These are phyloP conservation scores for Zygaena filipendulae DNA, from an alignment of 2,888 invertebrate genomes.

Conservation along the genomic window DNA sequence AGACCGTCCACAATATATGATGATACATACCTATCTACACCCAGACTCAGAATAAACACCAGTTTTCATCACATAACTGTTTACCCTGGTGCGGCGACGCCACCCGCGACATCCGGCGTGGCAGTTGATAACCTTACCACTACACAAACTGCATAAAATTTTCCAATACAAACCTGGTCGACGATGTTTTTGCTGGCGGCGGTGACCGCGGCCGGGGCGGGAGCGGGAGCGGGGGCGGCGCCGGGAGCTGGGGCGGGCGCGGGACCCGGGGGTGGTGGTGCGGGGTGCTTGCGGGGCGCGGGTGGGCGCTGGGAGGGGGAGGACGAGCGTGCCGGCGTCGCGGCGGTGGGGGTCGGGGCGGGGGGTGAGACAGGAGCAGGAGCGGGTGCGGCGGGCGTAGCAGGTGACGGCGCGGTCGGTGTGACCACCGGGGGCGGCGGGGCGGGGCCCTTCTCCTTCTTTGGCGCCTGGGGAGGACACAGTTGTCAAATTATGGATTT, in stretches of 20 bases:
- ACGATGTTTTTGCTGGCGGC: slow-evolving; percentile 36
- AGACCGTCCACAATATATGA: too few species aligned
- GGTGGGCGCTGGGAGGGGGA: slow-evolving; percentile 21
- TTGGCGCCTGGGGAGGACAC: slow-evolving; percentile 64
- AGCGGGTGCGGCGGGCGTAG: slow-evolving; percentile 18
- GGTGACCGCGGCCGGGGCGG: slow-evolving; percentile 23
- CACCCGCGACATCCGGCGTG: too few species aligned
- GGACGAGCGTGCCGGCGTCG: slow-evolving; percentile 18
- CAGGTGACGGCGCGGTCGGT: slow-evolving; percentile 20
- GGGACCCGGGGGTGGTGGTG: slow-evolving; percentile 4
- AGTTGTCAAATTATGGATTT: not conserved
- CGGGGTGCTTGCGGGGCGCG: slow-evolving; percentile 11
- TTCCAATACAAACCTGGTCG: slow-evolving; percentile 39
- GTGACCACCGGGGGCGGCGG: slow-evolving; percentile 77
- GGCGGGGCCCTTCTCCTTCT: slow-evolving; percentile 87
- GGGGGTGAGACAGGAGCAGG: slow-evolving; percentile 21
- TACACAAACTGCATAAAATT: too few species aligned
- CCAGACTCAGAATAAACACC: too few species aligned
- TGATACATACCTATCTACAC: too few species aligned
- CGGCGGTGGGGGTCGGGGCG: slow-evolving; percentile 21
- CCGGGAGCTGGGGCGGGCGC: slow-evolving; percentile 17
- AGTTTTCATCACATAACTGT: too few species aligned
- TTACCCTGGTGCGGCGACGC: too few species aligned
- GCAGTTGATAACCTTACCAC: too few species aligned
- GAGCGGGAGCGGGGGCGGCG: slow-evolving; percentile 5